Conservation (phyloP, 2,113 vertebrate species). For the Raphicerus campestris region DNA sequence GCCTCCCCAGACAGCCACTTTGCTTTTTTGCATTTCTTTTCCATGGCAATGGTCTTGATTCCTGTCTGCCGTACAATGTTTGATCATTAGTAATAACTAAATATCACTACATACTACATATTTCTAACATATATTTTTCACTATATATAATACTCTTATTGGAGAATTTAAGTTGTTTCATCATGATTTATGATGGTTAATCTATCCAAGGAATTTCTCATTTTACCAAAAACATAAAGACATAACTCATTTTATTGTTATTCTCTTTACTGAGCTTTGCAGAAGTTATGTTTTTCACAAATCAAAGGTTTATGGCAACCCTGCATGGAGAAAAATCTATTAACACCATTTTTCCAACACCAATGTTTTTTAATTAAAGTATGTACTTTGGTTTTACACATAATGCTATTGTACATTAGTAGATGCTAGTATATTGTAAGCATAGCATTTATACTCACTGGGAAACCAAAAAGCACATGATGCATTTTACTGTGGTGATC, state of each 20-base stretch:
- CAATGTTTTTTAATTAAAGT: neutral
- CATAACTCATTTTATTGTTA: neutral
- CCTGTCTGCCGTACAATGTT: neutral
- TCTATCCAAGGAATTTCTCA: neutral
- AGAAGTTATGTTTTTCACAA: neutral
- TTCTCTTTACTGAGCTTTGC: neutral
- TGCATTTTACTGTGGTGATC: neutral
- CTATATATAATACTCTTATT: neutral
- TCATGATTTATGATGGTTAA: neutral
- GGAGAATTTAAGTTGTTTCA: neutral
- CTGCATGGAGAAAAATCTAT: neutral
- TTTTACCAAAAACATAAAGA: neutral
- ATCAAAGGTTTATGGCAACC: neutral
- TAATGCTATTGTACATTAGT: neutral
- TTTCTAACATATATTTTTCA: neutral
- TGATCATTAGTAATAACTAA: neutral
- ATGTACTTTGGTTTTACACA: neutral
- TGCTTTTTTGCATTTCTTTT: too few species aligned
- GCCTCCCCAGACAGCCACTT: too few species aligned
- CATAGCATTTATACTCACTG: neutral
- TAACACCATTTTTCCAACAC: neutral
- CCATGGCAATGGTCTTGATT: too few species aligned
- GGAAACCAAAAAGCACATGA: neutral
- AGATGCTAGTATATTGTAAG: neutral
- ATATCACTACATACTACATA: neutral